phyloP scores from a whole-genome alignment of 2,113 vertebrate species.

The Orthochromis indermauri region DNA sequence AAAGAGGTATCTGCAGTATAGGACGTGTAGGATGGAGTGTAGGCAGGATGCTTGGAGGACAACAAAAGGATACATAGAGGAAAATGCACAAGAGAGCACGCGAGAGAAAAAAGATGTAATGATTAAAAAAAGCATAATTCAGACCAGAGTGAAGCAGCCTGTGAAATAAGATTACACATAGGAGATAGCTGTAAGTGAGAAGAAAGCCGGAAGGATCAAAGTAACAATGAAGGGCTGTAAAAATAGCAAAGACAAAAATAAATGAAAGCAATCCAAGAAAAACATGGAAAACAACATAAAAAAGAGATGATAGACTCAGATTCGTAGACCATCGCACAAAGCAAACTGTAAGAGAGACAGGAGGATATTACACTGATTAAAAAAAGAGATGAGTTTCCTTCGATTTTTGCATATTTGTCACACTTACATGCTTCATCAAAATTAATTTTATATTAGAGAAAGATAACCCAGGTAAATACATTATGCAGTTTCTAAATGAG shows the following conservation, averaged over 20 bases:
- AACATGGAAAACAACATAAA: background rate
- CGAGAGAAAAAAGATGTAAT: background rate
- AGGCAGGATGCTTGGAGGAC: background rate
- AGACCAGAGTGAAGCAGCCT: background rate
- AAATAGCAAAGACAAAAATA: background rate
- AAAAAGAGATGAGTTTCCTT: background rate
- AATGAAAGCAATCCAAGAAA: background rate
- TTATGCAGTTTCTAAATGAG: accelerated
- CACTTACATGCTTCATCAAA: background rate
- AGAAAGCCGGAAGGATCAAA: background rate
- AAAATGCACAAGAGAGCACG: background rate
- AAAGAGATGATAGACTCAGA: background rate
- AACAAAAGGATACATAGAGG: background rate
- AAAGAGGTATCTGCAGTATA: background rate
- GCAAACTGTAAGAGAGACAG: background rate
- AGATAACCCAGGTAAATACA: background rate
- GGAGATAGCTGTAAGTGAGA: background rate
- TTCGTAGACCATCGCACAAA: accelerated
- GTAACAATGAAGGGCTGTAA: background rate
- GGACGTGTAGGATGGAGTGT: background rate
- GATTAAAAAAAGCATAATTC: background rate
- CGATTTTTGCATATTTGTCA: background rate
- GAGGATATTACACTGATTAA: background rate
- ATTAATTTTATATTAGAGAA: background rate
- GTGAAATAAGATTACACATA: constrained; percentile 10